Conservation (phyloP, 2,888 invertebrate species). For the Ctena decussata region DNA sequence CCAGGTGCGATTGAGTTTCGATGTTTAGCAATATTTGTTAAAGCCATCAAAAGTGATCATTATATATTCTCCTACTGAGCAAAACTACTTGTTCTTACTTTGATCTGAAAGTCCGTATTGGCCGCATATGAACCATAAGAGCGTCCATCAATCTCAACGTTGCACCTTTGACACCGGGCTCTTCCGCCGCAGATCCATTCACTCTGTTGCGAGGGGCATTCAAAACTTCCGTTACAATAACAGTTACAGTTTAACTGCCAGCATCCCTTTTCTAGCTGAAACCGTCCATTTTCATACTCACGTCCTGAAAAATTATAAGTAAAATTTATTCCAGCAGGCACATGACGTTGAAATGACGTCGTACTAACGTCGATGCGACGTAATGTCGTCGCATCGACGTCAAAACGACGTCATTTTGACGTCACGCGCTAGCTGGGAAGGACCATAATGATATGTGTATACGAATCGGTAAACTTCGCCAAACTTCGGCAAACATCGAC, state of each 20-base stretch:
- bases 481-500: too few species aligned
- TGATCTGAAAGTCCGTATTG: neutral
- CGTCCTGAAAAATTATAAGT: neutral
- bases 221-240: slow-evolving; percentile 64
- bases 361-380: too few species aligned
- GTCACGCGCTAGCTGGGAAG: slow-evolving; percentile 20
- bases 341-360: too few species aligned
- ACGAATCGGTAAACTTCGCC: too few species aligned
- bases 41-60: too few species aligned
- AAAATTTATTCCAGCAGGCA: too few species aligned
- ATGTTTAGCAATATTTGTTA: too few species aligned
- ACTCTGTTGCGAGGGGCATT: slow-evolving; percentile 61
- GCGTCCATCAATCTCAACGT: neutral
- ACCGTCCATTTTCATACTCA: neutral
- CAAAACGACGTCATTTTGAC: too few species aligned
- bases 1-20: too few species aligned
- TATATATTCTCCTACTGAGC: too few species aligned
- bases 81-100: neutral
- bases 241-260: slow-evolving; percentile 68
- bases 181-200: slow-evolving; percentile 55
- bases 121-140: neutral
- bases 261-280: slow-evolving; percentile 59
- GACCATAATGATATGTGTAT: too few species aligned
- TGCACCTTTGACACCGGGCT: neutral
- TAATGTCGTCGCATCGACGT: too few species aligned